Evolutionary conservation across 2,797 vertebrate species (phyloP).

Genomic region (Coreius guichenoti): DNA sequence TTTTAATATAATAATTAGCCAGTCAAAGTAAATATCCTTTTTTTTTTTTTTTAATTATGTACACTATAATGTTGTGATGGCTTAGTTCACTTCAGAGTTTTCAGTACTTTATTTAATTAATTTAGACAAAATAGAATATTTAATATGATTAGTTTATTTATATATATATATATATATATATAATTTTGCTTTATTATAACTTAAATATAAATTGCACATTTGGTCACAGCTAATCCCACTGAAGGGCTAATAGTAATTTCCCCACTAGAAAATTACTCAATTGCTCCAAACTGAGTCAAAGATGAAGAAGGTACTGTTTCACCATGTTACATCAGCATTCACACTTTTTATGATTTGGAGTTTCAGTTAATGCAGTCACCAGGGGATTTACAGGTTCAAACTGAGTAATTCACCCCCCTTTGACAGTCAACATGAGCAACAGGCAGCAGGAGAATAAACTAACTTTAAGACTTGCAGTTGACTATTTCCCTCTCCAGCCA

Average conservation of each 20-base stretch:
- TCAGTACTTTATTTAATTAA: neutral
- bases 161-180: no score
- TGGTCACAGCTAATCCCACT: neutral
- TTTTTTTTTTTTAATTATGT: neutral
- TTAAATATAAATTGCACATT: neutral
- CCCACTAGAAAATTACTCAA: conserved; percentile 23
- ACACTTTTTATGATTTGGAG: neutral
- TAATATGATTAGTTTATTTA: neutral
- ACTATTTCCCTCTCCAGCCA: neutral
- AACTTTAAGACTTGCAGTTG: neutral
- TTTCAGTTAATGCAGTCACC: neutral
- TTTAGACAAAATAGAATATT: neutral
- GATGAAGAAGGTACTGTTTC: neutral
- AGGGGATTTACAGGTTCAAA: neutral
- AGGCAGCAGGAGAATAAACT: neutral
- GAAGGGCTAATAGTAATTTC: conserved; percentile 25
- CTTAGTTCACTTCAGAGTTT: neutral
- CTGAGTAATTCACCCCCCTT: neutral
- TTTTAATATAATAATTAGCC: neutral
- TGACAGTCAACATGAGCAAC: conserved; percentile 17
- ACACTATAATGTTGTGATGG: neutral
- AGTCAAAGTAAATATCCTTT: neutral
- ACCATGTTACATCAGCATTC: conserved; percentile 44
- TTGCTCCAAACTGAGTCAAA: conserved; percentile 17
- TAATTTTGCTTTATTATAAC: no score